Percentiles rank a stretch among this genome's conserved stretches.
Conservation (phyloP, 2,113 vertebrate species). For the Pollimyrus isidori region DNA sequence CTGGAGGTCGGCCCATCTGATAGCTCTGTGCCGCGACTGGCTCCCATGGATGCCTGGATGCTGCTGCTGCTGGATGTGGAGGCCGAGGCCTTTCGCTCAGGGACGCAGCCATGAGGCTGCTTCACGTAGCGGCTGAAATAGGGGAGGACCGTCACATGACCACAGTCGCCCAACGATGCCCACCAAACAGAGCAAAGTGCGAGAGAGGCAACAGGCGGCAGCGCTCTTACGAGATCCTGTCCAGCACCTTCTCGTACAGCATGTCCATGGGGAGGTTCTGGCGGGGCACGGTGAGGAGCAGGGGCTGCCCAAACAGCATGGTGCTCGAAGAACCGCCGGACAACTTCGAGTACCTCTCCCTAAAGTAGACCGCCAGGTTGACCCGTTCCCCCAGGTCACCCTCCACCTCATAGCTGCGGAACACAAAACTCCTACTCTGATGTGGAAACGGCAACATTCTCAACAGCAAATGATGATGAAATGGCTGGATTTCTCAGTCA, state of each 20-base stretch:
- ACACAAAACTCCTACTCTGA: conserved; percentile 20
- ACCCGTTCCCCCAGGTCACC: conserved; percentile 61
- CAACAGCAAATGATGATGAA: neutral
- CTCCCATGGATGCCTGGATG: conserved; percentile 49
- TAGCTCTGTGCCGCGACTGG: conserved; percentile 41
- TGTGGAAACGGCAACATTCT: neutral
- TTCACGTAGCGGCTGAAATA: conserved; percentile 78
- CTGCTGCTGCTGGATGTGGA: conserved; percentile 48
- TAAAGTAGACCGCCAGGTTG: conserved; percentile 84
- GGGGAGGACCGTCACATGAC: neutral
- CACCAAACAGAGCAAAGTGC: neutral
- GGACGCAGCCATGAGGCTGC: conserved; percentile 56
- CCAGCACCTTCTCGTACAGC: conserved; percentile 73
- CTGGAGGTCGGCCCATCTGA: conserved; percentile 58
- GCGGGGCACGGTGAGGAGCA: conserved; percentile 77
- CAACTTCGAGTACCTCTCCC: conserved; percentile 76
- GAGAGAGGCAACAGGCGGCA: neutral
- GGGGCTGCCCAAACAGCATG: conserved; percentile 84
- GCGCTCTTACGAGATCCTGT: conserved; percentile 75
- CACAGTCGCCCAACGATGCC: neutral
- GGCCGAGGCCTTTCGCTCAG: conserved; percentile 54
- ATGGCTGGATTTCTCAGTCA: neutral
- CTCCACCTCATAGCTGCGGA: conserved; percentile 75
- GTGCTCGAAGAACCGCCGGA: conserved; percentile 67
- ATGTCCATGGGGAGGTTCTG: conserved; percentile 75